phyloP scores from a whole-genome alignment of 2,113 vertebrate genomes.

The Microcebus griseorufus region DNA sequence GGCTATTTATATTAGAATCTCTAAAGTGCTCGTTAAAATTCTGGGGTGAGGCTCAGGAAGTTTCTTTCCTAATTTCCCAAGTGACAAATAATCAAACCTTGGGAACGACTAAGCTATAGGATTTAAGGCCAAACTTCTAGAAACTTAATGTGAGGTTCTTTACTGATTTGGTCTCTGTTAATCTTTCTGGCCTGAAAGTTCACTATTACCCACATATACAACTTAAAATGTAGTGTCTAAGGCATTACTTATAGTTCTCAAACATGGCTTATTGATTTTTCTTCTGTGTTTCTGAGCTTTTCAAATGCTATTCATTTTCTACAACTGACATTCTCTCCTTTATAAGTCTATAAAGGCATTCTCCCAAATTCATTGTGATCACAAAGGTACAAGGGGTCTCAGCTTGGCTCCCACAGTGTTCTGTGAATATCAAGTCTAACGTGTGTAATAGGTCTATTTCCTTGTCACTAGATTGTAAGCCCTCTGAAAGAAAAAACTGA shows the following conservation, averaged over 20 bases:
- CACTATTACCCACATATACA: not conserved
- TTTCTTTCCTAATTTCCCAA: not conserved
- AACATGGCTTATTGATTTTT: not conserved
- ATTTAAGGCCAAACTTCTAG: not conserved
- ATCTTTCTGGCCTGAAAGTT: not conserved
- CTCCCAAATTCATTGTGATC: not conserved
- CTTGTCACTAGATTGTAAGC: not conserved
- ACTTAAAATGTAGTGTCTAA: not conserved
- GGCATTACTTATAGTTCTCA: not conserved
- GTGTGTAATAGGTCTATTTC: not conserved
- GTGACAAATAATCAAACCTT: not conserved
- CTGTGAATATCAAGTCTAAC: not conserved
- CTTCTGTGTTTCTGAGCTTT: not conserved
- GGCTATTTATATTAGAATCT: not conserved
- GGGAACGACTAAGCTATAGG: not conserved
- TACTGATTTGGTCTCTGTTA: not conserved
- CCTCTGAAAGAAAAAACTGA: not conserved
- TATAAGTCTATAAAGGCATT: not conserved
- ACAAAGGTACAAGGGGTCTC: not conserved
- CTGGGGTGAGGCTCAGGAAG: not conserved
- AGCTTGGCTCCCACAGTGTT: not conserved
- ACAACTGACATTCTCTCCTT: not conserved
- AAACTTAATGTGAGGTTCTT: not conserved
- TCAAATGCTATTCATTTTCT: not conserved
- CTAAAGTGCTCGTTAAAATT: not conserved